Conservation (phyloP, 2,113 vertebrate species). For the Struthio camelus region DNA sequence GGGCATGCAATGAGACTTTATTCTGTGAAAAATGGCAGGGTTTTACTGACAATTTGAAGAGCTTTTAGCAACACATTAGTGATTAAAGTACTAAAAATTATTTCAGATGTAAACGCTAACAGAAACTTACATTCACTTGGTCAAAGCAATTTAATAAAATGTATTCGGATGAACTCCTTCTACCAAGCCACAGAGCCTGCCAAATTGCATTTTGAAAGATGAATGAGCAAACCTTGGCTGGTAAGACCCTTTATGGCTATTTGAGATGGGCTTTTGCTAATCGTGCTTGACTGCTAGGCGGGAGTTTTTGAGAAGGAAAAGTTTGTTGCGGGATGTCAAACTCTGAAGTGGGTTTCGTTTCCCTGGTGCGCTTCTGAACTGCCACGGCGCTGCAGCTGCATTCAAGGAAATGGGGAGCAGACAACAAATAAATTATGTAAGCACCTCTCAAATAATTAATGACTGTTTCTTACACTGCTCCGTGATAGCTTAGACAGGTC, state of each 20-base stretch:
- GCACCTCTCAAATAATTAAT: neutral
- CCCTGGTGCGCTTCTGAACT: neutral
- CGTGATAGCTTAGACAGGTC: neutral
- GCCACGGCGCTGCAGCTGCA: neutral
- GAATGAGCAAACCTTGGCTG: neutral
- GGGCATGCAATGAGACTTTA: neutral
- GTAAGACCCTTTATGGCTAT: neutral
- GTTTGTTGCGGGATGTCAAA: neutral
- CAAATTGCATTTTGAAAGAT: neutral
- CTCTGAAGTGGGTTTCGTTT: neutral
- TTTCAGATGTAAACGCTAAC: neutral
- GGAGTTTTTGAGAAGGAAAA: neutral
- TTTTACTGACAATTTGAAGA: slow-evolving; percentile 1
- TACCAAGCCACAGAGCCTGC: neutral
- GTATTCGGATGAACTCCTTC: neutral
- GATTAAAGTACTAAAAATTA: neutral
- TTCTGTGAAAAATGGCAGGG: neutral
- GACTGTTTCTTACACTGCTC: neutral
- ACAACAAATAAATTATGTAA: slow-evolving; percentile 29
- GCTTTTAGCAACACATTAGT: neutral
- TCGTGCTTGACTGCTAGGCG: neutral
- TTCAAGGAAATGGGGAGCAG: slow-evolving; percentile 3
- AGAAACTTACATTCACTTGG: neutral
- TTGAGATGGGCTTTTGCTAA: neutral
- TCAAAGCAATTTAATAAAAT: neutral